These are phyloP conservation scores for Syngnathoides biaculeatus DNA, from an alignment of 2,113 vertebrate genomes.

Conservation along the genomic window DNA sequence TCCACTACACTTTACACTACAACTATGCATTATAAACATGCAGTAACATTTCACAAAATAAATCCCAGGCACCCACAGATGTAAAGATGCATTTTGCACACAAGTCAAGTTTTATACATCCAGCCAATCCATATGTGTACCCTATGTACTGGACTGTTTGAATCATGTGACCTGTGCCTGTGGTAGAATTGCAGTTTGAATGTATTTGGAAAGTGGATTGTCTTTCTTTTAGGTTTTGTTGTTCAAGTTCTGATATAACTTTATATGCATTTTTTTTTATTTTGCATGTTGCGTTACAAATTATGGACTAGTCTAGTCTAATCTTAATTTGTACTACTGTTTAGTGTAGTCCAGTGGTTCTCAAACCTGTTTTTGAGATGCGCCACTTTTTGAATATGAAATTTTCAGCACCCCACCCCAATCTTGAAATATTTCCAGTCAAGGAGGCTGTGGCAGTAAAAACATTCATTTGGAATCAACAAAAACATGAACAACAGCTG, in stretches of 20 bases:
- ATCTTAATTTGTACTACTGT: background rate
- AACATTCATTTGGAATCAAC: too few relatives aligned
- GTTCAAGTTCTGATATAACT: background rate
- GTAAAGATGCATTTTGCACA: background rate
- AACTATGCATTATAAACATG: background rate
- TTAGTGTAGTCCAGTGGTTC: background rate
- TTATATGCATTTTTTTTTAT: background rate
- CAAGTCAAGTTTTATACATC: conserved; percentile 20
- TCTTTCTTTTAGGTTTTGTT: conserved; percentile 2
- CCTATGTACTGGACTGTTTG: conserved; percentile 4
- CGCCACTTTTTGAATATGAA: too few relatives aligned
- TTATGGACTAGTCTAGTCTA: background rate
- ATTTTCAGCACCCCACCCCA: too few relatives aligned
- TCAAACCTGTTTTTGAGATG: too few relatives aligned
- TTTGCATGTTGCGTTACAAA: background rate
- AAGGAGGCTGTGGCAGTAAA: too few relatives aligned
- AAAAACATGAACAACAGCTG: too few relatives aligned
- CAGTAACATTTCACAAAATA: background rate
- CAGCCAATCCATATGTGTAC: conserved; percentile 14
- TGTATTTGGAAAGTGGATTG: conserved; percentile 9
- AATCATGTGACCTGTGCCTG: conserved; percentile 8
- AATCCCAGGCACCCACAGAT: background rate
- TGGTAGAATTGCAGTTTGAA: conserved; percentile 3
- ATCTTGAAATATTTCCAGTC: too few relatives aligned
- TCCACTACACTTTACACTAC: background rate